These are phyloP conservation scores for Apis florea DNA, from an alignment of 1,140 invertebrate genomes.

Conservation along the genomic window DNA sequence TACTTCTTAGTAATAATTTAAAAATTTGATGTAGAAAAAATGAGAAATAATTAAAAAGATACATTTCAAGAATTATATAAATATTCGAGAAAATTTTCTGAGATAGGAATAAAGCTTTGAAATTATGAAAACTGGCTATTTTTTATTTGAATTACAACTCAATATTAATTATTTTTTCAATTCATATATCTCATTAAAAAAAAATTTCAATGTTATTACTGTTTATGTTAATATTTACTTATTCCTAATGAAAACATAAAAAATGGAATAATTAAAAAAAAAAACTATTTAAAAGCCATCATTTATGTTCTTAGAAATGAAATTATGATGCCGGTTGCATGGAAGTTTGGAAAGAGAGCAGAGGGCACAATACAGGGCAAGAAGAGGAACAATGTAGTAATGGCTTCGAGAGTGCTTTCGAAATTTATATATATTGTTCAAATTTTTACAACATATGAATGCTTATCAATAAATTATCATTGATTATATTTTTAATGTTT, in stretches of 20 bases:
- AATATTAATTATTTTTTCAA: background rate
- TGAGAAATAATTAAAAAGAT: background rate
- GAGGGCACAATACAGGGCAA: conserved; percentile 6
- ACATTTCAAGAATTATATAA: background rate
- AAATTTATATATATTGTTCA: background rate
- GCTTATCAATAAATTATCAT: too few relatives aligned
- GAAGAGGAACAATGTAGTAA: conserved; percentile 4
- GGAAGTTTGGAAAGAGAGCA: conserved; percentile 36
- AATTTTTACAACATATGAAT: background rate
- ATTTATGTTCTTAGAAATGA: conserved; percentile 67
- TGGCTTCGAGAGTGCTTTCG: background rate
- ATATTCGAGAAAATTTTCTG: background rate
- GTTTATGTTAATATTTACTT: background rate
- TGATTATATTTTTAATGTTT: too few relatives aligned
- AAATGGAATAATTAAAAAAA: background rate
- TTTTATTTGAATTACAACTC: background rate
- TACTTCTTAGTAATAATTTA: background rate
- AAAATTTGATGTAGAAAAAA: background rate
- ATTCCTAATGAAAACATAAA: background rate
- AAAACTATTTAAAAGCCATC: conserved; percentile 30
- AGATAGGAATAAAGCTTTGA: conserved; percentile 1
- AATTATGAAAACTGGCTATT: background rate
- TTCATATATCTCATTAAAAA: background rate
- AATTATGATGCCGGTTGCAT: conserved; percentile 59
- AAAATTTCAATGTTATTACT: background rate